phyloP scores from a whole-genome alignment of 92 coral and sea anemone genomes.

The Siderastrea siderea region DNA sequence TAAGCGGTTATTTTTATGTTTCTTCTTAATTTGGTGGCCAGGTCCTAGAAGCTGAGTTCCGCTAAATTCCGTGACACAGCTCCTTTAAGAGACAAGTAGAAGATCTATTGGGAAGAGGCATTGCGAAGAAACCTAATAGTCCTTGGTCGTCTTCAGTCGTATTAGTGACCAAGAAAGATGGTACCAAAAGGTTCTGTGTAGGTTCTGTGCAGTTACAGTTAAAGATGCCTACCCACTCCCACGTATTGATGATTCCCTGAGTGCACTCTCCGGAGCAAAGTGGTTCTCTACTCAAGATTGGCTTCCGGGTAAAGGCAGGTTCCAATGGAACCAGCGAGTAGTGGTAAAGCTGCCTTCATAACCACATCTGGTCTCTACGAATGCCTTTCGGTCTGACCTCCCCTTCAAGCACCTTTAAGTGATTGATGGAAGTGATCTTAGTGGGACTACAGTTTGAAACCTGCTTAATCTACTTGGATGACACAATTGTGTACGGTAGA shows the following conservation, averaged over 20 bases:
- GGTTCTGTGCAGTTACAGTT: slow-evolving; percentile 48
- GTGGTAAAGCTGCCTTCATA: slow-evolving; percentile 32
- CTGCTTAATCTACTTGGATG: slow-evolving; percentile 35
- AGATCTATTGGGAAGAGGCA: slow-evolving; percentile 5
- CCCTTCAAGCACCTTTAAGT: slow-evolving; percentile 47
- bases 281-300: slow-evolving; percentile 51
- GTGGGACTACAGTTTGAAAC: slow-evolving; percentile 27
- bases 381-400: slow-evolving; percentile 54
- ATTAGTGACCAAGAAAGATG: slow-evolving; percentile 44
- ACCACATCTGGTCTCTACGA: too few species aligned
- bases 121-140: slow-evolving; percentile 32
- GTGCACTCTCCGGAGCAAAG: slow-evolving; percentile 37
- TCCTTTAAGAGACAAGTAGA: slow-evolving; percentile 22
- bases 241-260: slow-evolving; percentile 47
- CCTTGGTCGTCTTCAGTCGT: slow-evolving; percentile 42
- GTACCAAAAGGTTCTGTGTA: slow-evolving; percentile 32
- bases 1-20: too few species aligned
- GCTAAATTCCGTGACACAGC: too few species aligned
- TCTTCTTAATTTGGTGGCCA: too few species aligned
- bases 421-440: slow-evolving; percentile 51
- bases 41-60: too few species aligned
- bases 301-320: slow-evolving; percentile 62
- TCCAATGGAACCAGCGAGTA: slow-evolving; percentile 35
- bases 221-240: slow-evolving; percentile 58
- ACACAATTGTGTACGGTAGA: slow-evolving; percentile 49